Percentiles rank a stretch among this genome's conserved stretches.
These are phyloP conservation scores for Serilophus lunatus DNA, from an alignment of 2,113 vertebrate species.

Conservation along the genomic window DNA sequence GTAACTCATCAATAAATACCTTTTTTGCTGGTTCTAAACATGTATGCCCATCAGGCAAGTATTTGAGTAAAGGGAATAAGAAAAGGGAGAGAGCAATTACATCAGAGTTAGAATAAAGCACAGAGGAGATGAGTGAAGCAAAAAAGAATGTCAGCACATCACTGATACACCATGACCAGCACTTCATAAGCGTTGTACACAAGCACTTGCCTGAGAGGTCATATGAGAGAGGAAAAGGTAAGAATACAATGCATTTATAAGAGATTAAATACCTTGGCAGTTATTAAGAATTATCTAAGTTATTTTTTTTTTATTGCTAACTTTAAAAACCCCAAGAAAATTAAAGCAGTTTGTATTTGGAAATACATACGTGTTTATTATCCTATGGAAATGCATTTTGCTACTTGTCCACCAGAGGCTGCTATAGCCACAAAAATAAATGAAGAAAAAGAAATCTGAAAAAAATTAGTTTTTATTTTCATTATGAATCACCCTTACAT, in stretches of 20 bases:
- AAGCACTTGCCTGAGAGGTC: background rate
- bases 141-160: background rate
- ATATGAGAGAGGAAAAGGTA: background rate
- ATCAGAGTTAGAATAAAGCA: background rate
- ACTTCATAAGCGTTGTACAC: background rate
- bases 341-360: background rate
- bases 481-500: background rate
- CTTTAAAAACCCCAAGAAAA: background rate
- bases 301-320: background rate
- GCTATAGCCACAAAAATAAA: constrained; percentile 49
- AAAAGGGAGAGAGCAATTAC: background rate
- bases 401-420: constrained; percentile 60
- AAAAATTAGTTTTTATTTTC: background rate
- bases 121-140: background rate
- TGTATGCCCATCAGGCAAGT: background rate
- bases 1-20: background rate
- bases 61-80: background rate
- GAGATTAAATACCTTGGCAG: background rate
- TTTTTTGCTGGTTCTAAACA: background rate
- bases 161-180: background rate
- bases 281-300: background rate
- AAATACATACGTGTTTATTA: background rate
- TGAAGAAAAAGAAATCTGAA: background rate
- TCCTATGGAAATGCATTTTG: background rate
- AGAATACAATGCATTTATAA: background rate